Conservation (phyloP, 2,888 invertebrate genomes). For the Xestia rhomboidea region DNA sequence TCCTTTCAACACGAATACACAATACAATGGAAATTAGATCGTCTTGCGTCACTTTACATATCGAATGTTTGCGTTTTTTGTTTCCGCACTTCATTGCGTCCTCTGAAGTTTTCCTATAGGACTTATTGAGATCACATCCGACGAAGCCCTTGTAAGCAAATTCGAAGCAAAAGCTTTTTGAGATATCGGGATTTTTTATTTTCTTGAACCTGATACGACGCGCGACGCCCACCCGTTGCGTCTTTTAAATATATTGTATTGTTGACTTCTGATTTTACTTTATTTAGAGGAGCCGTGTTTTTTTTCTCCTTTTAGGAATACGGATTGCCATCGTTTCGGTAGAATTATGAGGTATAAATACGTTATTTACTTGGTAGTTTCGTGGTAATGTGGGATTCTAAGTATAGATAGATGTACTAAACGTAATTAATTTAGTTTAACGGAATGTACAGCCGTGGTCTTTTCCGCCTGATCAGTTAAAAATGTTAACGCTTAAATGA, state of each 20-base stretch:
- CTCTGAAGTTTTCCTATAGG: slow-evolving; percentile 62
- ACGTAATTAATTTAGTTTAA: slow-evolving; percentile 11
- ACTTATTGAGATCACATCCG: slow-evolving; percentile 68
- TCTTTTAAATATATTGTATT: slow-evolving; percentile 64
- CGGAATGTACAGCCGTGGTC: slow-evolving; percentile 35
- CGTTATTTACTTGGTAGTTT: neutral
- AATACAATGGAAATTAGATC: slow-evolving; percentile 72
- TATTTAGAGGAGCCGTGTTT: slow-evolving; percentile 33
- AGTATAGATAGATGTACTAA: neutral
- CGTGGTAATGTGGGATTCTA: neutral
- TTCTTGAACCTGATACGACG: slow-evolving; percentile 43
- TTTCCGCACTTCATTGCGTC: slow-evolving; percentile 57
- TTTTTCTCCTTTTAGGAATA: slow-evolving; percentile 25
- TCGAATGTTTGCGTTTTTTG: slow-evolving; percentile 64
- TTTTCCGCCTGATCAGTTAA: no score
- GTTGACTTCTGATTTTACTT: slow-evolving; percentile 59
- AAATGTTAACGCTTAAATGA: no score
- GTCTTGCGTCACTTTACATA: slow-evolving; percentile 62
- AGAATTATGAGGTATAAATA: neutral
- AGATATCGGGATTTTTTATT: slow-evolving; percentile 62
- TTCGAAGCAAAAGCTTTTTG: slow-evolving; percentile 58
- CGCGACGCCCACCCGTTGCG: slow-evolving; percentile 42
- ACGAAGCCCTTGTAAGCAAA: slow-evolving; percentile 60
- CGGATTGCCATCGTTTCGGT: slow-evolving; percentile 19
- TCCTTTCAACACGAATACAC: slow-evolving; percentile 63